phyloP scores from a whole-genome alignment of 2,113 vertebrate species.

The Sinocyclocheilus anshuiensis region DNA sequence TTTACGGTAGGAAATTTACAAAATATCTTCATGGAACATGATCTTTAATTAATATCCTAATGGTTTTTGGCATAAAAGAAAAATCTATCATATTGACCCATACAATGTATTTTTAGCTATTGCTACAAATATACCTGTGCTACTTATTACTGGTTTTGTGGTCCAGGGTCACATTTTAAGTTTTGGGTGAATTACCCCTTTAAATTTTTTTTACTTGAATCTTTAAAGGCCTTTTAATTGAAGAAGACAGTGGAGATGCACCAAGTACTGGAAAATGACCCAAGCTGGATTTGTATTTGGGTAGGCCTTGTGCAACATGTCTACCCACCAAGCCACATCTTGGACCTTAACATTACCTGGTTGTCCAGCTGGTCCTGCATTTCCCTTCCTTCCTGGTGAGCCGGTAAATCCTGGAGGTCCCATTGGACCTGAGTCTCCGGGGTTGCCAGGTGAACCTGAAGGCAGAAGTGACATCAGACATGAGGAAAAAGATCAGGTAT shows the following conservation, averaged over 20 bases:
- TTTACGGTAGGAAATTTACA: no score
- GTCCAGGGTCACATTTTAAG: no score
- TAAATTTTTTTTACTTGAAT: no score
- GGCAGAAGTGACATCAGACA: slow-evolving; percentile 38
- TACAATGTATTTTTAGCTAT: no score
- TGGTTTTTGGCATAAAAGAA: no score
- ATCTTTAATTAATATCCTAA: no score
- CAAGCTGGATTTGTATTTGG: background rate
- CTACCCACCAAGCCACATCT: background rate
- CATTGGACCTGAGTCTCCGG: slow-evolving; percentile 83
- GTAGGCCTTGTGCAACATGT: background rate
- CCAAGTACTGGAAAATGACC: background rate
- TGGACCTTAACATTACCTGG: slow-evolving; percentile 76
- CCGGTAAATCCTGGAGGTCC: slow-evolving; percentile 91
- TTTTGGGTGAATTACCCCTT: no score
- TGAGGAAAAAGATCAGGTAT: background rate
- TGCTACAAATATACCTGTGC: no score
- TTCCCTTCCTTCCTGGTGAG: slow-evolving; percentile 86
- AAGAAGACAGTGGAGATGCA: background rate
- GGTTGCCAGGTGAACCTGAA: slow-evolving; percentile 80
- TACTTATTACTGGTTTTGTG: no score
- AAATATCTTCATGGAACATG: no score
- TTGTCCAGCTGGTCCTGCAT: slow-evolving; percentile 83
- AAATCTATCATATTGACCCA: no score
- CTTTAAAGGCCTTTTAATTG: background rate